Base-by-base conservation (phyloP, 2,797 vertebrate species). In the Eurystomus glaucurus region DNA sequence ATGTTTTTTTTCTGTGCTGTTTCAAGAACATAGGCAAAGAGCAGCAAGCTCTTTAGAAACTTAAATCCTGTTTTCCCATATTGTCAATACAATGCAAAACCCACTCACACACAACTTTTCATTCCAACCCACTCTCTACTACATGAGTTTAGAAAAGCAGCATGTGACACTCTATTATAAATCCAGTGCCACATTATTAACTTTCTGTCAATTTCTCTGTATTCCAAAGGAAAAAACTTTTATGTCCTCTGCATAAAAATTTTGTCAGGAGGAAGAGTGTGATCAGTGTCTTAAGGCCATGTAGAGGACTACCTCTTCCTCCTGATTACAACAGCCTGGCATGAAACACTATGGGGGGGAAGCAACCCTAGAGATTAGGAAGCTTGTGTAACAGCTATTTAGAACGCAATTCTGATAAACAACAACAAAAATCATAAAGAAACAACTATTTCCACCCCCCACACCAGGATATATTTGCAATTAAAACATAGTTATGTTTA, bases 281-380 rank as follows among this genome's bases (percentile, higher is more conserved):
- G 21, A 87, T 21, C 22, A 19, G 8, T 41, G 35, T 28, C 23
- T 35, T 62, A 85, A 66, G 7, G 52, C 18, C 25, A 71, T 0
- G 1, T 21, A 68, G 87, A 75, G 14, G 33, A 87, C 33, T 45
- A 55, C 1, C 31, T 71, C 22, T 55, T 55, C 18, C 51, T 78
- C 39, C 35, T 22, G 9, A 41, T 20, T 19, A 28, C 14, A 35
- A 84, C 5, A 50, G 31, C 12, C 35, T 66, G 37, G 19, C 26
- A 52, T 4, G 9, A 90, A 81, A 81, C 19, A 29, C 8, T 37
- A n/a, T 5, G 8, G n/a, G 0, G 9, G 2, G 0, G 4, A 11
- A 75, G 18, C 26, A 77, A 10, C 16, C 57, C 61, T 7, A 61
- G 43, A 57, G 41, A 39, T 13, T 22, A 78, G 51, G 13, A 60